phyloP scores from a whole-genome alignment of 2,888 invertebrate genomes.

The Odontomyia ornata region DNA sequence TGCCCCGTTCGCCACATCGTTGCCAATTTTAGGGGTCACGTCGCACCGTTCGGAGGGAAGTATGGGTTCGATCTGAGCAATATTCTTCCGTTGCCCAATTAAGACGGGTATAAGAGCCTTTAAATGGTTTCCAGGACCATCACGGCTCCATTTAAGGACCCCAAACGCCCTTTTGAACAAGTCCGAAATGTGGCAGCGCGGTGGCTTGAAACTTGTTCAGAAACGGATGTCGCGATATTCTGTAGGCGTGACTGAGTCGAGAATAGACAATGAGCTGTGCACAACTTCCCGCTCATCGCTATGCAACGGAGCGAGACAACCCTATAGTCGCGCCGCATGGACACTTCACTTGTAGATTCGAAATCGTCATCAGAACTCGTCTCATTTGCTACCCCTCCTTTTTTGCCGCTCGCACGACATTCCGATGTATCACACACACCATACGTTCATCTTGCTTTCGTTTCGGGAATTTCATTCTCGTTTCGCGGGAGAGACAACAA shows the following conservation, averaged over 20 bases:
- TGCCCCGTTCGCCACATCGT: slow-evolving; percentile 80
- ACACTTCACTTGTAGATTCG: slow-evolving; percentile 23
- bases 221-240: slow-evolving; percentile 73
- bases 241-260: slow-evolving; percentile 51
- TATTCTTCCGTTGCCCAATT: no score
- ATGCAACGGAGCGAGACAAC: slow-evolving; percentile 17
- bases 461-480: not conserved
- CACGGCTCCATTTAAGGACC: not conserved
- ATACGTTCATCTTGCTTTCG: not conserved
- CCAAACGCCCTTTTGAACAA: no score
- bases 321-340: not conserved
- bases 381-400: slow-evolving; percentile 12
- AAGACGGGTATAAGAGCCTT: no score
- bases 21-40: slow-evolving; percentile 66
- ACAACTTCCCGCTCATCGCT: slow-evolving; percentile 14
- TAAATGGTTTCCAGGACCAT: not conserved
- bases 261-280: slow-evolving; percentile 31
- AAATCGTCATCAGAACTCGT: slow-evolving; percentile 7
- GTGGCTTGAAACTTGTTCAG: slow-evolving; percentile 74
- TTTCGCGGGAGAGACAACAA: not conserved
- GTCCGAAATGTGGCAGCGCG: slow-evolving; percentile 65
- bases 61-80: no score
- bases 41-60: not conserved
- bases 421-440: slow-evolving; percentile 34
- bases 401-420: slow-evolving; percentile 3